phyloP scores from a whole-genome alignment of 2,797 vertebrate species.

The Emys orbicularis region DNA sequence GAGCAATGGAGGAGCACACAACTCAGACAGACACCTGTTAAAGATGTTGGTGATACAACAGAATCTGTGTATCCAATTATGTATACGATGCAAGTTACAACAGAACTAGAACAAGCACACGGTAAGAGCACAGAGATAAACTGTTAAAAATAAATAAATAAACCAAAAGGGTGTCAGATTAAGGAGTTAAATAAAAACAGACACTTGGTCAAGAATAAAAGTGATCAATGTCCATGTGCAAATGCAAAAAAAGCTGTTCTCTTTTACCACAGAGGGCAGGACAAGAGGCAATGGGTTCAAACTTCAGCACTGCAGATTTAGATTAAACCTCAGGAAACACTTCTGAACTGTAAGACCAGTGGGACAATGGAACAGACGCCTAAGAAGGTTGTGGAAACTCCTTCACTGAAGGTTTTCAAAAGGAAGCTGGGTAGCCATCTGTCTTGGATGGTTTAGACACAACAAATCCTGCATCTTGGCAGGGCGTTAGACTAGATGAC shows the following conservation, averaged over 20 bases:
- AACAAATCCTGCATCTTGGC: background rate
- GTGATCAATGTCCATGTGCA: background rate
- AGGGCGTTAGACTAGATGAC: background rate
- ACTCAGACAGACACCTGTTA: background rate
- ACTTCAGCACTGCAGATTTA: background rate
- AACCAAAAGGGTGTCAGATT: background rate
- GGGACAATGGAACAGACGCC: background rate
- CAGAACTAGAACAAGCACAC: background rate
- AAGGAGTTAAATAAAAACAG: background rate
- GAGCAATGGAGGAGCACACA: background rate
- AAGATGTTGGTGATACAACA: background rate
- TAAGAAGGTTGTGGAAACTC: background rate
- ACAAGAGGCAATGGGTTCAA: background rate
- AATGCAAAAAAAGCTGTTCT: background rate
- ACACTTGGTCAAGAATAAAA: background rate
- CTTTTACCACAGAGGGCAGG: background rate
- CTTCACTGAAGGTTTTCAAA: background rate
- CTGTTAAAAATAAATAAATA: background rate
- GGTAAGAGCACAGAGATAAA: background rate
- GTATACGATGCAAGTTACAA: background rate
- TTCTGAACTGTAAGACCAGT: background rate
- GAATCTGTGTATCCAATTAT: background rate
- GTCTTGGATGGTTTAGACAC: background rate
- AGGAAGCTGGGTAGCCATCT: background rate
- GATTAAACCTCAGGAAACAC: background rate